Evolutionary conservation across 2,113 vertebrate species (phyloP).

Genomic region (Pontoporia blainvillei): DNA sequence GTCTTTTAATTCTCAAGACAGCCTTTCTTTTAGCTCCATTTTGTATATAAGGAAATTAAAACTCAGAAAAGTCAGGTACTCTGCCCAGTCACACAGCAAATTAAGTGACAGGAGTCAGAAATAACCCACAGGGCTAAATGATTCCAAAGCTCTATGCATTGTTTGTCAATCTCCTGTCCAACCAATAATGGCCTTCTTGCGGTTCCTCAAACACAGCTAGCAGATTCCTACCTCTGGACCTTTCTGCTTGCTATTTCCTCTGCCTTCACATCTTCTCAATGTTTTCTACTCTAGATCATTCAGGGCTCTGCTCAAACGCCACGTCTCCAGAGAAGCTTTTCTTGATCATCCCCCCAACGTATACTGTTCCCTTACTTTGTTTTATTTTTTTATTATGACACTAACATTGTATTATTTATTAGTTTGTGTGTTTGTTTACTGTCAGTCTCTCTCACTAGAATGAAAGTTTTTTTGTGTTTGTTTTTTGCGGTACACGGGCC

Average conservation of each 20-base stretch:
- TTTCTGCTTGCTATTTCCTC: background rate
- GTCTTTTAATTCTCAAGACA: slow-evolving; percentile 26
- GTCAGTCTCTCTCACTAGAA: background rate
- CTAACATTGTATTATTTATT: background rate
- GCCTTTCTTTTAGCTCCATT: background rate
- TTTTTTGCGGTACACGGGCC: too few species aligned
- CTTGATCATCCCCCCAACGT: background rate
- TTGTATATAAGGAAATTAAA: slow-evolving; percentile 20
- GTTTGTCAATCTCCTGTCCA: background rate
- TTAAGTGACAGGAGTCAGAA: slow-evolving; percentile 5
- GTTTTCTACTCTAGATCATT: slow-evolving; percentile 2
- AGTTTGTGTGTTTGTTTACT: background rate
- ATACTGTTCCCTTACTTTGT: background rate
- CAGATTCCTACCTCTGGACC: background rate
- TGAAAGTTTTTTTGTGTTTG: too few species aligned
- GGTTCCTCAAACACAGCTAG: background rate
- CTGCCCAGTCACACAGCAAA: slow-evolving; percentile 3
- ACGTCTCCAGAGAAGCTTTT: slow-evolving; percentile 27
- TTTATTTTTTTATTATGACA: slow-evolving; percentile 13
- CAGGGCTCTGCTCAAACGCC: background rate
- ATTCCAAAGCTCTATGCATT: background rate
- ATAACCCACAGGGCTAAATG: background rate
- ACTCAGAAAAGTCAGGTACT: background rate
- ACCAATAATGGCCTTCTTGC: background rate
- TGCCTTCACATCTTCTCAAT: background rate